Evolutionary conservation across 2,888 invertebrate genomes (phyloP), one percentile per base, ranked within the genome.

Genomic region (Drosophila merina): DNA sequence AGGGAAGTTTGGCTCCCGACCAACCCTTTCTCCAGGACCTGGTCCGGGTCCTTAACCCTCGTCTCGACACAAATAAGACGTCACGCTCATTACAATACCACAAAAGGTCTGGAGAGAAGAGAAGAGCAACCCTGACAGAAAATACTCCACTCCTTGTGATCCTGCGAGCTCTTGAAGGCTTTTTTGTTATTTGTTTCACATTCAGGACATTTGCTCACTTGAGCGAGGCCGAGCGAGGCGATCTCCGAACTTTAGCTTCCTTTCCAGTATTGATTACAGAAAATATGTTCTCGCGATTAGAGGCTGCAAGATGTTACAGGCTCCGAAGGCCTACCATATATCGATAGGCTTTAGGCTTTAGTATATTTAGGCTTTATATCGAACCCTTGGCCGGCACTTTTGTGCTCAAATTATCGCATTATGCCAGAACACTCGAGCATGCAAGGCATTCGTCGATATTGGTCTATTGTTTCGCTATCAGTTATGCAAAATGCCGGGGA

Each of bases 181-280:
- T 83, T 83, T 71, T 82, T 84, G 85, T 86, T 82, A 80, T 86
- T 81, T 82, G 87, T 82, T 82, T 86, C 87, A 74, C 69, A 81
- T 80, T 86, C 71, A 28, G 64, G 72, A 66, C 68, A 60, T 67
- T 81, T 81, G 81, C 86, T 81, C 81, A 81, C 81, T 81, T 82
- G 68, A 86, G 72, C 56, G 67, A 74, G 45, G 33, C 83, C 73
- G 14, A 14, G 14, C 14, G 14, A 60, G 42, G 25, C 59, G 67
- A 64, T 64, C 55, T 38, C 36, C 30, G 36, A 51, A 66, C 25
- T 25, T 33, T 26, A 45, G 33, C 33, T 42, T 36, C 42, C 10
- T 30, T 38, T 47, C 52, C 28, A 5, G 62, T 72, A 86, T 86
- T 82, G 85, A 86, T 82, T 86, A 86, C 81, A 58, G 49, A 57